These are phyloP conservation scores for Drosophila persimilis DNA, from an alignment of 1,140 invertebrate genomes.

Conservation along the genomic window DNA sequence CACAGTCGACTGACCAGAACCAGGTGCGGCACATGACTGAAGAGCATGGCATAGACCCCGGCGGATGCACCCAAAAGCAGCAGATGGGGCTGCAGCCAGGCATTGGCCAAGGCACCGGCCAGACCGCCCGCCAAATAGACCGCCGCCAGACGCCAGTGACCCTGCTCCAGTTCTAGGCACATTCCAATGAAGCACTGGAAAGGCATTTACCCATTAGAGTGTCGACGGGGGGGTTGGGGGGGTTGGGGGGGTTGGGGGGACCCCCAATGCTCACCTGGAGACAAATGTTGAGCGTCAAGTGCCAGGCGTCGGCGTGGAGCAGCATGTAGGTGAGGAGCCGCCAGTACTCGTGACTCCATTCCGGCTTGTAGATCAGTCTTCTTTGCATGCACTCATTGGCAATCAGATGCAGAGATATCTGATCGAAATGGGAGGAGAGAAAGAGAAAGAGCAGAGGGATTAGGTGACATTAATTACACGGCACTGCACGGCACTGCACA, in stretches of 20 bases:
- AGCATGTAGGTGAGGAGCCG: slow-evolving; percentile 92
- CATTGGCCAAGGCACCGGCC: slow-evolving; percentile 90
- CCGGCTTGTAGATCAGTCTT: slow-evolving; percentile 88
- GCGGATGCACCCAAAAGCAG: slow-evolving; percentile 95
- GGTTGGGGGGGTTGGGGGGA: too few species aligned
- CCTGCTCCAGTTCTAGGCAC: slow-evolving; percentile 92
- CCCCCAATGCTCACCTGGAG: slow-evolving; percentile 79
- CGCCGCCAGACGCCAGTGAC: slow-evolving; percentile 88
- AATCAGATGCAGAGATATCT: slow-evolving; percentile 85
- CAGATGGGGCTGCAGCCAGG: slow-evolving; percentile 90
- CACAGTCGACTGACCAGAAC: slow-evolving; percentile 88
- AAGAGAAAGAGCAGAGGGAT: slow-evolving; percentile 3
- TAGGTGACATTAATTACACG: slow-evolving; percentile 13
- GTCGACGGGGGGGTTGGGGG: too few species aligned
- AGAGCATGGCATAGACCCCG: slow-evolving; percentile 96
- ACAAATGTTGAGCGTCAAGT: slow-evolving; percentile 86
- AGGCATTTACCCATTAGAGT: not conserved
- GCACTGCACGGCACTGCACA: slow-evolving; percentile 13
- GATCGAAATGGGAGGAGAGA: slow-evolving; percentile 9
- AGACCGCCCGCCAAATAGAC: slow-evolving; percentile 89
- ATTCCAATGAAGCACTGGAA: slow-evolving; percentile 87
- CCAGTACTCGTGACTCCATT: slow-evolving; percentile 86
- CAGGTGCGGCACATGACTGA: slow-evolving; percentile 95
- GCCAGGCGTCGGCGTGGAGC: slow-evolving; percentile 89
- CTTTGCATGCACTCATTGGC: slow-evolving; percentile 83